Evolutionary conservation across 1,140 invertebrate species (phyloP), one percentile per base, ranked within the genome.

Genomic region (Drosophila obscura): DNA sequence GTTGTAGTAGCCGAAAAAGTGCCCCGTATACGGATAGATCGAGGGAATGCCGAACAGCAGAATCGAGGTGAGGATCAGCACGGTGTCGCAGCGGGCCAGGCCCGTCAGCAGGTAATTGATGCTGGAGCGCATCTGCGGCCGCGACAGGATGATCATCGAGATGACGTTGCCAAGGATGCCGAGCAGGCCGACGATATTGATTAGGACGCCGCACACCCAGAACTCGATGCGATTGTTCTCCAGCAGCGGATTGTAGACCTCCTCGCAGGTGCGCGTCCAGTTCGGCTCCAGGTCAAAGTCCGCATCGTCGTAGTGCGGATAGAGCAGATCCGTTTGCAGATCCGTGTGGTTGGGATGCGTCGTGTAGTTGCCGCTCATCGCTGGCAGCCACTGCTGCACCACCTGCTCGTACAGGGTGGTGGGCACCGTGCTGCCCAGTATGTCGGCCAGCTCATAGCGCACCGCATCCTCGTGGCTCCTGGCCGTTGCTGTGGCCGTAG

Each of bases 101-200:
- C 97, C 97, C 44, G 97, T 97, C 4, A 99, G 94, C 63, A 98
- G 94, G 87, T 97, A 98, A 93, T 98, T 99, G 75, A 98, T 98
- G 73, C 97, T 98, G 7, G 97, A 98, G 76, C 96, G 94, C 97
- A 98, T 98, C 84, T 98, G 97, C 0, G 97, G 97, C 39, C 97
- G 94, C 11, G 96, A 97, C 7, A 99, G 93, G 28, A 99, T 97
- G 19, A 97, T 95, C 93, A 98, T 97, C 0, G 97, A 96, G 15
- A 98, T 95, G 22, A 96, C 93, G 91, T 99, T 99, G 56, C 97
- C 97, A 2, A 98, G 92, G 31, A 99, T 95, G 0, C 98, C 98
- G 26, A 97, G 94, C 0, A 96, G 82, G 51, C 97, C 96, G 13
- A 98, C 94, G 11, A 96, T 89, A 83, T 97, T 97, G 11, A 98